Base-by-base conservation (phyloP, 2,113 vertebrate species). In the Chaenogobius annularis region DNA sequence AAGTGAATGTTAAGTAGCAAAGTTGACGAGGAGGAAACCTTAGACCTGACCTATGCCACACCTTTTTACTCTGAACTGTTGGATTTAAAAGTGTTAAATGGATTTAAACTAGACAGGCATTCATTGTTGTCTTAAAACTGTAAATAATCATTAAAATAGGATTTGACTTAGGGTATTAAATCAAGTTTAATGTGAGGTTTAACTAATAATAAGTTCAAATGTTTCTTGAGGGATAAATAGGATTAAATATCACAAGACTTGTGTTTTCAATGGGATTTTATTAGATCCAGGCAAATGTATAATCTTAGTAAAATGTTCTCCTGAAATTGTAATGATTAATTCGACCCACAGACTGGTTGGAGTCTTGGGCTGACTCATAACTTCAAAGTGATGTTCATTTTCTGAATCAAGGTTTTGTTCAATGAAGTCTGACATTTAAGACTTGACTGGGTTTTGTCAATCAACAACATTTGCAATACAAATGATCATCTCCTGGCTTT, bases 351-450 rank as follows among this genome's bases (percentile, higher is more conserved):
- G 40, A 46, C 48, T 9, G 58, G 69, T 73, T 58, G 59, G 46
- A 66, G 52, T 72, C 0, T 15, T 19, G 46, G n/a, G 54, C 58
- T 70, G 35, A 70, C 43, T 68, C 17, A 65, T 66, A 68, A 69
- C 22, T 65, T 0, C 67, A 55, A 69, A 77, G 79, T 67, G 35
- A 75, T 12, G 23, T 20, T 22, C 10, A 3, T 23, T 62, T 62
- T 62, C 8, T 35, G 72, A 31, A 6, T 35, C 31, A 17, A 3
- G 48, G 20, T 63, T 54, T 63, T 2, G 55, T 37, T 55, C 69
- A 52, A 55, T 71, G 47, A 6, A 47, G 23, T 66, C 19, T 23
- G 31, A 26, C 23, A 14, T 35, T 61, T 61, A 26, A 26, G 22
- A 26, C 55, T 26, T 26, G 22, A 58, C 22, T 23, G 22, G 55